A percentile compares a stretch with the other conserved stretches of the same genome.
Conservation (phyloP, 2,113 vertebrate species). For the Paradoxurus hermaphroditus region DNA sequence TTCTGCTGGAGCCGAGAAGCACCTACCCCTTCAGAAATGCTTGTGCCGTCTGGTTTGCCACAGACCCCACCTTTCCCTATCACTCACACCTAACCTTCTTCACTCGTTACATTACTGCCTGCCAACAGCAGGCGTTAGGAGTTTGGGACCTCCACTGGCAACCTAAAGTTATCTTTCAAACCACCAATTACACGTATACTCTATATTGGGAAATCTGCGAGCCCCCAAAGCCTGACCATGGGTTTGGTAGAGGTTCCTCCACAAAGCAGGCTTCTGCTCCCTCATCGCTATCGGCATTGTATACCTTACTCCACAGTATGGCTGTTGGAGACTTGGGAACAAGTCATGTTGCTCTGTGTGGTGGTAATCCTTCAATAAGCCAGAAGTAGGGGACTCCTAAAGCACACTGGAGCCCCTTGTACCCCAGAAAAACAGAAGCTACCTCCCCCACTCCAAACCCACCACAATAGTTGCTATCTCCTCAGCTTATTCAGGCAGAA, state of each 20-base stretch:
- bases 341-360: not conserved
- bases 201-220: not conserved
- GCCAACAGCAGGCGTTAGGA: not conserved
- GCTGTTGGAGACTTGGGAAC: not conserved
- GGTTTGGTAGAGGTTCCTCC: not conserved
- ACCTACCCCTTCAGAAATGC: not conserved
- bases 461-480: not conserved
- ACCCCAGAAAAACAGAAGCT: not conserved
- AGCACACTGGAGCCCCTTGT: not conserved
- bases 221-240: not conserved
- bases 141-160: not conserved
- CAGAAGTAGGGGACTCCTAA: not conserved
- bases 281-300: not conserved
- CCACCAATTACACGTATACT: not conserved
- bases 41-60: not conserved
- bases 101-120: not conserved
- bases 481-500: not conserved
- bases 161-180: not conserved
- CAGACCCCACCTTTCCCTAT: not conserved
- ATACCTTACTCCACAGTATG: not conserved
- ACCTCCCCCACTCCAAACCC: not conserved
- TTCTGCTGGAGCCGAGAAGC: not conserved
- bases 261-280: not conserved
- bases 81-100: not conserved
- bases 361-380: not conserved